Evolutionary conservation across 2,113 vertebrate genomes (phyloP).

Genomic region (Fukomys damarensis): DNA sequence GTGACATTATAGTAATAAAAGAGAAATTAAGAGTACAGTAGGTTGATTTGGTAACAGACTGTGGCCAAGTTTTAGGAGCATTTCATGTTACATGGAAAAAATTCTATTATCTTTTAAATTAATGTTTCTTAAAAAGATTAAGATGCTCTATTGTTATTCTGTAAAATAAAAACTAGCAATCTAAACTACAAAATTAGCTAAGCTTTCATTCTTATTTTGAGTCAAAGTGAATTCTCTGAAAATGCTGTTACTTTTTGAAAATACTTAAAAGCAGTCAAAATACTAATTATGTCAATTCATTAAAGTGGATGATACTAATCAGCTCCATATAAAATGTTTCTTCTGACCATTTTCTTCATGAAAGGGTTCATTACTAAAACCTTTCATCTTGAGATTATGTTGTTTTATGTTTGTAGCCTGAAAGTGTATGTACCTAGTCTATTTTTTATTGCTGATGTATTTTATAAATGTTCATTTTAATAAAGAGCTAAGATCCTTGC

Average conservation of each 20-base stretch:
- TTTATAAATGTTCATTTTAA: conserved; percentile 38
- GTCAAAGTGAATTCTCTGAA: neutral
- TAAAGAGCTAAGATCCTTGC: conserved; percentile 29
- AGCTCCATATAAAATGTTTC: neutral
- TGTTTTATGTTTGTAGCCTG: neutral
- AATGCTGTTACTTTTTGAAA: conserved; percentile 29
- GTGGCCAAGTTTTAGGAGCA: neutral
- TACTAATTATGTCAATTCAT: neutral
- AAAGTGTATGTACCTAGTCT: neutral
- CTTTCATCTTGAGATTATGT: conserved; percentile 40
- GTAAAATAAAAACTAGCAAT: conserved; percentile 27
- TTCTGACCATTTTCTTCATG: neutral
- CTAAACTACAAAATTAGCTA: conserved; percentile 24
- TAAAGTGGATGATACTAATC: neutral
- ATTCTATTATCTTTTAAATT: conserved; percentile 44
- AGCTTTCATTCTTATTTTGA: conserved; percentile 26
- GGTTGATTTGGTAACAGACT: neutral
- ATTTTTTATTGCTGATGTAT: neutral
- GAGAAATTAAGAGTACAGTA: conserved; percentile 13
- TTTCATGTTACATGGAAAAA: neutral
- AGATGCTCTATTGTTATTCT: conserved; percentile 4
- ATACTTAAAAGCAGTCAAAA: neutral
- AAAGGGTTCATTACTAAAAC: conserved; percentile 39
- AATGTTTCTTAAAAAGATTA: neutral
- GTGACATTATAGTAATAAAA: neutral